These are phyloP conservation scores for Rhorus exstirpatorius DNA, from an alignment of 2,888 invertebrate genomes.

Conservation along the genomic window DNA sequence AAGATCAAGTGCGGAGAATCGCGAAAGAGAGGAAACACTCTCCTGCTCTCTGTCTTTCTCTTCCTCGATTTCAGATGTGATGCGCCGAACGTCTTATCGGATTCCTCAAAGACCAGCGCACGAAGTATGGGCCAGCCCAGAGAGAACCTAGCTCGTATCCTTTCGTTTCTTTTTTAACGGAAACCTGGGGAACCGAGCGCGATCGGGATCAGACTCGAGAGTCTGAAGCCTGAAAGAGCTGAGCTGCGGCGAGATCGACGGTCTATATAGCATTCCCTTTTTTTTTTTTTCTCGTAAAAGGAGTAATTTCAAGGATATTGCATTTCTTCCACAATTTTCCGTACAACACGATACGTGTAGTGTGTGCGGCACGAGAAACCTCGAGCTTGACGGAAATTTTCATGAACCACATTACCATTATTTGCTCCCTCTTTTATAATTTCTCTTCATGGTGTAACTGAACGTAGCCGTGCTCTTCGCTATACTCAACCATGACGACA, in stretches of 20 bases:
- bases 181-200: too few relatives aligned
- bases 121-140: conserved; percentile 35
- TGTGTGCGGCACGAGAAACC: too few relatives aligned
- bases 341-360: not conserved
- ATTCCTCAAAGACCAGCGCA: conserved; percentile 63
- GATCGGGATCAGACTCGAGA: too few relatives aligned
- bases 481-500: too few relatives aligned
- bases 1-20: conserved; percentile 24
- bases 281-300: conserved; percentile 35
- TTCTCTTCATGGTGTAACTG: conserved; percentile 13
- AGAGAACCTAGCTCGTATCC: conserved; percentile 7
- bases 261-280: conserved; percentile 4
- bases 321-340: not conserved
- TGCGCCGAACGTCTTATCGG: conserved; percentile 67
- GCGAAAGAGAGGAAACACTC: conserved; percentile 11
- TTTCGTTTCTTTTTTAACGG: conserved; percentile 20
- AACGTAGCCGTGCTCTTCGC: too few relatives aligned
- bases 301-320: conserved; percentile 52
- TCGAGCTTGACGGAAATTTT: not conserved
- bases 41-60: conserved; percentile 27
- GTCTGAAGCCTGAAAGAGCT: too few relatives aligned
- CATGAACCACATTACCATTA: too few relatives aligned
- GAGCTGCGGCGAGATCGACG: too few relatives aligned
- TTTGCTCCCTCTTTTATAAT: not conserved
- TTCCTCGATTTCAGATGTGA: conserved; percentile 66